These are phyloP conservation scores for Sinelater perroti DNA, from an alignment of 2,888 invertebrate genomes.

Conservation along the genomic window DNA sequence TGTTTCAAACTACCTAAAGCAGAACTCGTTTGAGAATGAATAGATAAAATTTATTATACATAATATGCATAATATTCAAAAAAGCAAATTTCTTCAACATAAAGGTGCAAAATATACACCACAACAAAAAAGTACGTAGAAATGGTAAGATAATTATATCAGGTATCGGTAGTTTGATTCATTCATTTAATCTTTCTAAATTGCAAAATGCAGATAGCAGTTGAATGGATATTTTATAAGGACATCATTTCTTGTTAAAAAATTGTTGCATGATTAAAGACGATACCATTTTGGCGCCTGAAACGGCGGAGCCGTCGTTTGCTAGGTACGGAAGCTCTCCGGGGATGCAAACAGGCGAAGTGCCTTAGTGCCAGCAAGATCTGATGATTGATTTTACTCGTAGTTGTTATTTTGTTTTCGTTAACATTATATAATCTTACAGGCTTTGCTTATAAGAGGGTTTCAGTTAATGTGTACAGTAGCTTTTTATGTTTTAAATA, in stretches of 20 bases:
- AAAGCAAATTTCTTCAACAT: conserved; percentile 63
- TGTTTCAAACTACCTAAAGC: no score
- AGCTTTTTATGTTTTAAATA: no score
- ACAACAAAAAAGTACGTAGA: conserved; percentile 96
- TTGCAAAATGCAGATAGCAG: background rate
- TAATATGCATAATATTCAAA: background rate
- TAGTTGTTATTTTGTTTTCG: conserved; percentile 88
- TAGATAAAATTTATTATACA: background rate
- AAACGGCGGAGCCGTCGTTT: conserved; percentile 96
- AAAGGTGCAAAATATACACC: conserved; percentile 89
- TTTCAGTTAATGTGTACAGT: background rate
- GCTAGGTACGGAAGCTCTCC: conserved; percentile 90
- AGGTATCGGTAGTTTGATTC: conserved; percentile 11
- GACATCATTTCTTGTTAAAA: conserved; percentile 88
- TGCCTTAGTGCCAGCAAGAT: conserved; percentile 95
- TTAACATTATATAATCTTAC: conserved; percentile 47
- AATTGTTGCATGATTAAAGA: conserved; percentile 98
- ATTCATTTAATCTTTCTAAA: conserved; percentile 48
- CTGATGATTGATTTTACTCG: conserved; percentile 95
- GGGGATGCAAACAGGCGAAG: conserved; percentile 79
- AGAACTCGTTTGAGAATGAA: no score
- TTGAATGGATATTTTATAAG: conserved; percentile 75
- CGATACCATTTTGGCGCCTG: conserved; percentile 92
- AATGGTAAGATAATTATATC: conserved; percentile 71
- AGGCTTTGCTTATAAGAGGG: background rate